Conservation (phyloP, 2,113 vertebrate species). For the Raja brachyura region DNA sequence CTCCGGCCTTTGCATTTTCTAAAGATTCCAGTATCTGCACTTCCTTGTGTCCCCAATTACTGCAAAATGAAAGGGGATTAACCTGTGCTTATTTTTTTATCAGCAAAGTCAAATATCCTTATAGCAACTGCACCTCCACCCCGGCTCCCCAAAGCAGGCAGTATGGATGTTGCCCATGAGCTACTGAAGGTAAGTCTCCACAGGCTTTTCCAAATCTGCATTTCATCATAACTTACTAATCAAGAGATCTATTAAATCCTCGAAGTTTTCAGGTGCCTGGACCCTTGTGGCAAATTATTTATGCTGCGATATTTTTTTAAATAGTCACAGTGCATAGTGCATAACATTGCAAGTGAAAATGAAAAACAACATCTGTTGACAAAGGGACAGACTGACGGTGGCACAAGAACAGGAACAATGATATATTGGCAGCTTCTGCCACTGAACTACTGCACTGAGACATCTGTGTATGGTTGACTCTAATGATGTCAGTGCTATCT, state of each 20-base stretch:
- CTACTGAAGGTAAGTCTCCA: background rate
- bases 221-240: background rate
- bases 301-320: background rate
- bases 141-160: background rate
- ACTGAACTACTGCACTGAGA: background rate
- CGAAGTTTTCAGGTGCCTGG: background rate
- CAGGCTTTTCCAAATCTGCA: background rate
- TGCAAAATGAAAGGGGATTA: no score
- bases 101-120: background rate
- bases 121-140: background rate
- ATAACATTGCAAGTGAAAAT: background rate
- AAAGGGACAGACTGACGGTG: background rate
- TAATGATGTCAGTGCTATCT: slow-evolving; percentile 27
- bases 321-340: background rate
- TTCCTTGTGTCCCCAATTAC: no score
- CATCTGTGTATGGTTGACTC: background rate
- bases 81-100: no score
- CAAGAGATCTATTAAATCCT: background rate
- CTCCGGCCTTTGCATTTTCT: no score
- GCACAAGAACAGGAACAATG: background rate
- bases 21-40: no score
- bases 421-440: background rate
- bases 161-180: background rate
- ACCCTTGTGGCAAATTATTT: background rate
- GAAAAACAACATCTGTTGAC: slow-evolving; percentile 1